Conservation (phyloP, 2,797 vertebrate genomes). For the Stomatorhinus walkeri region DNA sequence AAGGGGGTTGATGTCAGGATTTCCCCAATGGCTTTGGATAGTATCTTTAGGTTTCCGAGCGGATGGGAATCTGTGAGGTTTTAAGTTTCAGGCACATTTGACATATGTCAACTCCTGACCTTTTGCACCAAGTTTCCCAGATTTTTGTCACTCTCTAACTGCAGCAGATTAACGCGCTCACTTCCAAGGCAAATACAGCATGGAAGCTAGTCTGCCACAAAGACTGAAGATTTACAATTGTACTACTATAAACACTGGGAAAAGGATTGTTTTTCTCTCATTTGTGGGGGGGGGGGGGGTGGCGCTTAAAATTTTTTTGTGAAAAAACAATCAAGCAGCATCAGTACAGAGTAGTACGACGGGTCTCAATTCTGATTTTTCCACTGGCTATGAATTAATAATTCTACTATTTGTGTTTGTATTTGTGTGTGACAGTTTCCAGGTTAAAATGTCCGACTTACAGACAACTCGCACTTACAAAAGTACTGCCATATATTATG, state of each 20-base stretch:
- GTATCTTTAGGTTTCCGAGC: not conserved
- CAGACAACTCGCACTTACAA: not conserved
- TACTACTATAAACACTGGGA: not conserved
- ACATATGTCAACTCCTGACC: constrained; percentile 15
- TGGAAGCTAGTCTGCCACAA: not conserved
- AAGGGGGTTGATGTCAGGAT: not conserved
- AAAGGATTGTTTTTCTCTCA: not conserved
- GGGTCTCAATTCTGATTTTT: not conserved
- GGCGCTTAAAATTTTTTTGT: not conserved
- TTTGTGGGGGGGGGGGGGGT: not conserved
- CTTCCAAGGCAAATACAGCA: not conserved
- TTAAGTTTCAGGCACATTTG: constrained; percentile 14
- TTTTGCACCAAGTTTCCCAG: not conserved
- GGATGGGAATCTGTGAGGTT: not conserved
- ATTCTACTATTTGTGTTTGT: not conserved
- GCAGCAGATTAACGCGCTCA: not conserved
- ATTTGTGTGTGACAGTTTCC: too few relatives aligned
- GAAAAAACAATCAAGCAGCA: not conserved
- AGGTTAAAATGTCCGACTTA: not conserved
- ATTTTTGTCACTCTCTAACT: not conserved
- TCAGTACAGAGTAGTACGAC: not conserved
- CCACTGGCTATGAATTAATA: not conserved
- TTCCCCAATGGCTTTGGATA: not conserved
- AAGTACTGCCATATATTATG: not conserved
- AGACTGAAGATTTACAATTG: not conserved